Percentiles rank a stretch among this genome's conserved stretches.
Conservation (phyloP, 2,888 invertebrate species). For the Melipona bicolor region DNA sequence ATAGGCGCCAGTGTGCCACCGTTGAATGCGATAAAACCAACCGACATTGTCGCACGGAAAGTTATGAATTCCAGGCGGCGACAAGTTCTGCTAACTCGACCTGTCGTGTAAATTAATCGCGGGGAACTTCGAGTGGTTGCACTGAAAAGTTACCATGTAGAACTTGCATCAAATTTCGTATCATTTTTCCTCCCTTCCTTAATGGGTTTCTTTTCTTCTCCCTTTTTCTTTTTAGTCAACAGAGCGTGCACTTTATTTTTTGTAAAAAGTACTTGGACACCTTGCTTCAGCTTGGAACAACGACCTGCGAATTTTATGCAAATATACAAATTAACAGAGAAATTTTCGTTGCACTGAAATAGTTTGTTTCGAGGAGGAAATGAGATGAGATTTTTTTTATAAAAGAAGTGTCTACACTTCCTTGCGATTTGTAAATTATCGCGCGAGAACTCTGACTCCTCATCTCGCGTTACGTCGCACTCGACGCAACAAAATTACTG, state of each 20-base stretch:
- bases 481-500: too few relatives aligned
- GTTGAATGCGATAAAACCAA: conserved; percentile 44
- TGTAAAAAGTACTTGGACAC: neutral
- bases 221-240: neutral
- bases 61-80: conserved; percentile 20
- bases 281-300: neutral
- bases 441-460: too few relatives aligned
- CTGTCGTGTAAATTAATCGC: conserved; percentile 39
- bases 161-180: neutral
- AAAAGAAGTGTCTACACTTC: too few relatives aligned
- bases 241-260: neutral
- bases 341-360: neutral
- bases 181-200: neutral
- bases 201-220: neutral
- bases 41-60: conserved; percentile 14
- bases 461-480: too few relatives aligned
- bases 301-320: neutral
- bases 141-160: neutral
- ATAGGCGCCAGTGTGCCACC: conserved; percentile 8
- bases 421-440: too few relatives aligned
- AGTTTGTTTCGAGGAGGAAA: too few relatives aligned
- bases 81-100: conserved; percentile 23
- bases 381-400: too few relatives aligned
- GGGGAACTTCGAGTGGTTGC: conserved; percentile 18
- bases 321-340: neutral